Percentiles rank a stretch among this genome's conserved stretches.
Evolutionary conservation across 1,140 invertebrate species (phyloP).

Genomic region (Drosophila parabipectinata): DNA sequence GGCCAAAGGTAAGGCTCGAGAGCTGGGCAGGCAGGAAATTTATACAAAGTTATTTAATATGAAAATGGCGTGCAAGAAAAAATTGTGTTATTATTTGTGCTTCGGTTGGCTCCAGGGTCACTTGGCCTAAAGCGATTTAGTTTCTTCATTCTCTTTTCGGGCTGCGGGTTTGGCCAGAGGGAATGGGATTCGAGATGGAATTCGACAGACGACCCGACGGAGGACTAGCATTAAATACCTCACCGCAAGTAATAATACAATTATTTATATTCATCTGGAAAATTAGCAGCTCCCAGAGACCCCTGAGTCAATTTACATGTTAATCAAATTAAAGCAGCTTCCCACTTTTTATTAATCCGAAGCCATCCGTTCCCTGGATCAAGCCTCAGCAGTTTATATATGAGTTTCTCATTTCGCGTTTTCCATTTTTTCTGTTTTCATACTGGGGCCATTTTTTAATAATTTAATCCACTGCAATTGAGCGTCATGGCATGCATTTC

Average conservation of each 20-base stretch:
- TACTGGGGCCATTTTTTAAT: conserved; percentile 66
- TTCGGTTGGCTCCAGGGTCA: conserved; percentile 49
- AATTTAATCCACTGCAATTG: conserved; percentile 81
- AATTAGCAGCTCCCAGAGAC: conserved; percentile 25
- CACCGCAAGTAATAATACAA: conserved; percentile 34
- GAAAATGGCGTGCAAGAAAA: conserved; percentile 74
- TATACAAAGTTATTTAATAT: conserved; percentile 81
- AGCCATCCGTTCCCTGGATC: neutral
- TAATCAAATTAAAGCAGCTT: conserved; percentile 73
- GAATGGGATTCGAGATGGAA: conserved; percentile 45
- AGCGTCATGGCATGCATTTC: conserved; percentile 63
- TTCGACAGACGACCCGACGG: conserved; percentile 40
- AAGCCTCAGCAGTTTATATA: conserved; percentile 9
- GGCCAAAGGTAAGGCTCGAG: conserved; percentile 6
- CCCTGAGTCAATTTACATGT: conserved; percentile 64
- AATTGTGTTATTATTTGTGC: conserved; percentile 63
- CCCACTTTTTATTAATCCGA: conserved; percentile 56
- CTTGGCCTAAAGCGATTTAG: conserved; percentile 63
- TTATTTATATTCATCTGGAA: conserved; percentile 37
- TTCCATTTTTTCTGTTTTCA: conserved; percentile 48
- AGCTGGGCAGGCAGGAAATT: conserved; percentile 57
- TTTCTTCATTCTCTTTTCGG: conserved; percentile 10
- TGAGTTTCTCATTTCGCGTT: conserved; percentile 21
- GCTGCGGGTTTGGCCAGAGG: conserved; percentile 31
- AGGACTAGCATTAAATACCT: neutral